phyloP scores from a whole-genome alignment of 2,888 invertebrate genomes.

The Serrognathus titanus region DNA sequence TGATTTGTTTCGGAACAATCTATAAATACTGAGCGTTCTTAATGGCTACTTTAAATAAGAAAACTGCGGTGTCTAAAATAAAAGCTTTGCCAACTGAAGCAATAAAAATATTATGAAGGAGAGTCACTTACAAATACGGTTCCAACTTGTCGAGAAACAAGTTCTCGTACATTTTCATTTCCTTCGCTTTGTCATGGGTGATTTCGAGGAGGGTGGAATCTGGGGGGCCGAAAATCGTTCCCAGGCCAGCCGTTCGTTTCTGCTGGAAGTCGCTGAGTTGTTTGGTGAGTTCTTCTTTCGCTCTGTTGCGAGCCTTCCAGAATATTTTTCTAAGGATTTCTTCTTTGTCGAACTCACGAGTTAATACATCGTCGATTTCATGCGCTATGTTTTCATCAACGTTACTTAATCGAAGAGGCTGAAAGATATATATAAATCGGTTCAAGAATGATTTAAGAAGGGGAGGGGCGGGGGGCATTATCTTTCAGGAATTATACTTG shows the following conservation, averaged over 20 bases:
- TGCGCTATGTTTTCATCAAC: constrained; percentile 84
- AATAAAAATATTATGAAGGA: neutral
- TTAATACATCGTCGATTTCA: constrained; percentile 84
- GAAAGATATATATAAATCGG: constrained; percentile 38
- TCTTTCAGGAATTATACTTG: too few species aligned
- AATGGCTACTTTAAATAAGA: too few species aligned
- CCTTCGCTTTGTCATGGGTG: constrained; percentile 74
- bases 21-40: too few species aligned
- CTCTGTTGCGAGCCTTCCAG: constrained; percentile 80
- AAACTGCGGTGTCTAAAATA: neutral
- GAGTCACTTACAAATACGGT: constrained; percentile 57
- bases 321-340: constrained; percentile 86
- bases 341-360: constrained; percentile 83
- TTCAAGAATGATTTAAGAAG: too few species aligned
- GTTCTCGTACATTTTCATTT: constrained; percentile 70
- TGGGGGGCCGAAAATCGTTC: constrained; percentile 83
- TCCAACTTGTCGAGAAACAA: constrained; percentile 63
- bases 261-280: constrained; percentile 78
- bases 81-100: neutral
- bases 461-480: too few species aligned
- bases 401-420: constrained; percentile 76
- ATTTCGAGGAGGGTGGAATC: constrained; percentile 77
- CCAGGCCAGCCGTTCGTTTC: constrained; percentile 85
- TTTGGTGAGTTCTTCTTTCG: constrained; percentile 76
- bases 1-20: too few species aligned